These are phyloP conservation scores for Cisticola juncidis DNA, from an alignment of 2,113 vertebrate genomes.

Conservation along the genomic window DNA sequence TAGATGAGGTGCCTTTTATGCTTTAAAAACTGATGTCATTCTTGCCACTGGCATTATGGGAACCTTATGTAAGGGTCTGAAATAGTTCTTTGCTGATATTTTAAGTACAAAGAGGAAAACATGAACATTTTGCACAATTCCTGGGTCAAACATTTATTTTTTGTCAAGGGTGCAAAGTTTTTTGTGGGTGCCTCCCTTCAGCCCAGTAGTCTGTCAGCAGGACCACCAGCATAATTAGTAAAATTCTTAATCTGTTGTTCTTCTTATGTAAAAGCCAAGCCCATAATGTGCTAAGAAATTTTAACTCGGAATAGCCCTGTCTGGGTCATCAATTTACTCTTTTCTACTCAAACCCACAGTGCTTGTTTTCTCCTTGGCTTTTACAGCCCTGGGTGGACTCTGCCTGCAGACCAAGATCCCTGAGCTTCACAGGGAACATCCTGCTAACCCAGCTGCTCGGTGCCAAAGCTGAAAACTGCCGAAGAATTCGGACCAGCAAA, in stretches of 20 bases:
- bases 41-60: slow-evolving; percentile 52
- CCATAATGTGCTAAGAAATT: not conserved
- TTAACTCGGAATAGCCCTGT: not conserved
- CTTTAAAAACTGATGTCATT: slow-evolving; percentile 53
- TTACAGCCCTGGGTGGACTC: not conserved
- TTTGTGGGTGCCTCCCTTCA: not conserved
- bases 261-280: not conserved
- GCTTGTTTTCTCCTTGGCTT: not conserved
- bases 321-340: not conserved
- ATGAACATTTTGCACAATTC: not conserved
- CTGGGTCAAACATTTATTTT: not conserved
- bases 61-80: slow-evolving; percentile 44
- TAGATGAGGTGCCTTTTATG: slow-evolving; percentile 50
- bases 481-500: not conserved
- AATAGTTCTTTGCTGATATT: slow-evolving; percentile 2
- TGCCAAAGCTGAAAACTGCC: not conserved
- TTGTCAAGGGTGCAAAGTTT: not conserved
- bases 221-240: not conserved
- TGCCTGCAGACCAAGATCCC: not conserved
- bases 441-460: not conserved
- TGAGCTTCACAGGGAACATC: not conserved
- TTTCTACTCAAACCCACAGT: not conserved
- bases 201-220: not conserved
- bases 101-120: not conserved
- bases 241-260: not conserved